phyloP scores from a whole-genome alignment of 2,797 vertebrate species.

The Streptopelia turtur region DNA sequence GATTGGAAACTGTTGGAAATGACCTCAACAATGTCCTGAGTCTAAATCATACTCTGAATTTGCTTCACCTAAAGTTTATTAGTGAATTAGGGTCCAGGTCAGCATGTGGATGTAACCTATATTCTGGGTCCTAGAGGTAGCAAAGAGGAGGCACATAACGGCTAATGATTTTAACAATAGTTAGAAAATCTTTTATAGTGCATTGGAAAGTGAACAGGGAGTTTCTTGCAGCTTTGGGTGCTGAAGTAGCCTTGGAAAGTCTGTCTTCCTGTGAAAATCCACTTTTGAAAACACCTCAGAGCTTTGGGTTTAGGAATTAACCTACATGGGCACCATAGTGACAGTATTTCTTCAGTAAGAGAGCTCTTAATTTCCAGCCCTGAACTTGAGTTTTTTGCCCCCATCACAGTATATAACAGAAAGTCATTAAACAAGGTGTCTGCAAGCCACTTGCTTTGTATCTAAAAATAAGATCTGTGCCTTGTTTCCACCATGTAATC shows the following conservation, averaged over 20 bases:
- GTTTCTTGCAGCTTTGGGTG: background rate
- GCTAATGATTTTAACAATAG: background rate
- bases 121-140: background rate
- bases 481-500: background rate
- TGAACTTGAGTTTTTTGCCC: background rate
- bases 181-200: background rate
- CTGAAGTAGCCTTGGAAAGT: background rate
- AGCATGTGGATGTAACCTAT: background rate
- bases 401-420: background rate
- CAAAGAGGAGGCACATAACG: background rate
- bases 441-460: background rate
- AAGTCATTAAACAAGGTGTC: background rate
- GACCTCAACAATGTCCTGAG: background rate
- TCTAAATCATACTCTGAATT: background rate
- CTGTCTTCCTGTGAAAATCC: background rate
- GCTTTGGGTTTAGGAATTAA: constrained; percentile 24
- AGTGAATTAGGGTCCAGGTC: background rate
- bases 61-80: background rate
- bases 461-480: background rate
- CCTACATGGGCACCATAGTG: background rate
- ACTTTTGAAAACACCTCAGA: background rate
- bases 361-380: background rate
- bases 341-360: background rate
- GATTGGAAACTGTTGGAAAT: background rate
- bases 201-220: background rate